Evolutionary conservation across 2,797 vertebrate species (phyloP).

Genomic region (Dermochelys coriacea): DNA sequence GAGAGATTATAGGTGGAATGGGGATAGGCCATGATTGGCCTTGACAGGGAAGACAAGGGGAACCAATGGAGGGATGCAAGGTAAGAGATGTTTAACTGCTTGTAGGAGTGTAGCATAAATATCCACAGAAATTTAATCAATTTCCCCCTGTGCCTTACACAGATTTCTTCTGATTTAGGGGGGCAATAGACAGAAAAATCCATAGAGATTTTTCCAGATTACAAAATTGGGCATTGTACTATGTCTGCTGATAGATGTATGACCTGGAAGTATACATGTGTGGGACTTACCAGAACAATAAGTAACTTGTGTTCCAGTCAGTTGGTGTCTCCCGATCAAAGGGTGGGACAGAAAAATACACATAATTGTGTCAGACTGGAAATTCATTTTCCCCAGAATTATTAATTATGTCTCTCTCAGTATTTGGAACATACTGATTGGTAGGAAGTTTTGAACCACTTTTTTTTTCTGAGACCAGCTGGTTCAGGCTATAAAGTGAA

Average conservation of each 20-base stretch:
- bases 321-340: background rate
- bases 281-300: background rate
- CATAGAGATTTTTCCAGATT: background rate
- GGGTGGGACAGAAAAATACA: background rate
- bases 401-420: background rate
- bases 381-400: background rate
- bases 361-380: background rate
- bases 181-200: background rate
- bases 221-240: background rate
- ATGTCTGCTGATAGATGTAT: background rate
- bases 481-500: background rate
- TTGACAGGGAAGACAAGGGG: background rate
- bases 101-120: background rate
- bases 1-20: background rate
- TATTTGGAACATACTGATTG: background rate
- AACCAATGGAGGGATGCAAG: too few relatives aligned
- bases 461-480: background rate
- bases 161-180: background rate
- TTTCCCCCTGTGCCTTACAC: background rate
- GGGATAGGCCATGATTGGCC: too few relatives aligned
- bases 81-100: background rate
- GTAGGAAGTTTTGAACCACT: background rate
- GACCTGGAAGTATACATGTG: background rate
- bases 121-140: background rate
- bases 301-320: background rate